These are phyloP conservation scores for Ramphastos sulfuratus DNA, from an alignment of 2,113 vertebrate genomes.

Conservation along the genomic window DNA sequence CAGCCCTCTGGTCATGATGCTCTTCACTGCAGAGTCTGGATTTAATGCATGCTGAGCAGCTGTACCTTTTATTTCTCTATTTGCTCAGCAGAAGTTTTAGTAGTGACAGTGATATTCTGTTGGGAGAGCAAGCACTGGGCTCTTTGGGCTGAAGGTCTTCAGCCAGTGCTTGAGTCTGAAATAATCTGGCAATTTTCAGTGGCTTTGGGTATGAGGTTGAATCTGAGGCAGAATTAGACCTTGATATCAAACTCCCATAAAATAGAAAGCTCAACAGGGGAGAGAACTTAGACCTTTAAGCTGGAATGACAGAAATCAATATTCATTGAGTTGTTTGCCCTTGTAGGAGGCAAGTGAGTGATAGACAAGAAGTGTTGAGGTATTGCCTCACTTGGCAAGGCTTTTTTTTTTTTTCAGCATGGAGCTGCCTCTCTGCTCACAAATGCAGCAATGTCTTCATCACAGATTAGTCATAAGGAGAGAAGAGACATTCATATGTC, in stretches of 20 bases:
- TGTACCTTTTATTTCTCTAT: neutral
- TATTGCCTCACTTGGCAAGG: constrained; percentile 8
- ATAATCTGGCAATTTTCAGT: neutral
- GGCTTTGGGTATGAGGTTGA: neutral
- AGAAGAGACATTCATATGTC: neutral
- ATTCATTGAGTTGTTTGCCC: neutral
- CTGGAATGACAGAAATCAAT: neutral
- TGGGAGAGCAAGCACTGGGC: neutral
- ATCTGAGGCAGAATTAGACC: neutral
- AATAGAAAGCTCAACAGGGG: neutral
- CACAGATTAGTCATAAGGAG: constrained; percentile 29
- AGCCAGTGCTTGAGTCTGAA: neutral
- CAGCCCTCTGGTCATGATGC: too few relatives aligned
- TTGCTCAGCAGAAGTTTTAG: neutral
- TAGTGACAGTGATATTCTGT: neutral
- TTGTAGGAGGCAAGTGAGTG: constrained; percentile 16
- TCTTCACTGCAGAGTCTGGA: neutral
- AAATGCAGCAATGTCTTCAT: constrained; percentile 8
- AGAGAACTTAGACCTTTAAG: neutral
- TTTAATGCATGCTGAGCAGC: neutral
- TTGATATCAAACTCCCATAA: neutral
- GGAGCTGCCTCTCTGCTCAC: neutral
- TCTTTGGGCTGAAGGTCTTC: neutral
- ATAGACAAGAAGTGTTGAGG: constrained; percentile 17
- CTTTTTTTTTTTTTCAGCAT: neutral